Evolutionary conservation across 2,113 vertebrate genomes (phyloP).

Genomic region (Canis aureus): DNA sequence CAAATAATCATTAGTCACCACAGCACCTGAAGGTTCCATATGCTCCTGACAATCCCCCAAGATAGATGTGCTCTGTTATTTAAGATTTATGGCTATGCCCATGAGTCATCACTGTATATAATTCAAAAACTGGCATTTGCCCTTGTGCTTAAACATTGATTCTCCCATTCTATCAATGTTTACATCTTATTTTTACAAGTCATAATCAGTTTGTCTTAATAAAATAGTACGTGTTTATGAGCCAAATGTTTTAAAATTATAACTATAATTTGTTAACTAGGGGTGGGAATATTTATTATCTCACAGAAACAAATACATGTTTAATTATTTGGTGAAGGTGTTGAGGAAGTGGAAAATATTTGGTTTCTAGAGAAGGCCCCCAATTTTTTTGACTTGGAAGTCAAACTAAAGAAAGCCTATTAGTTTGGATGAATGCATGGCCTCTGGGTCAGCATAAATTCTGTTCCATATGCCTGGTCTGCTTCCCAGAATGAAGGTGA

Average conservation of each 20-base stretch:
- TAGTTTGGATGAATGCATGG: background rate
- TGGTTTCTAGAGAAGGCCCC: background rate
- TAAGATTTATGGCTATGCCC: conserved; percentile 63
- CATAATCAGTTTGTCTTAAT: conserved; percentile 55
- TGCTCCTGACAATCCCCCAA: conserved; percentile 55
- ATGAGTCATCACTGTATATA: conserved; percentile 71
- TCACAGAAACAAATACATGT: background rate
- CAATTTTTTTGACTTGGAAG: background rate
- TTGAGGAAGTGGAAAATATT: background rate
- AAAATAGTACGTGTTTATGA: conserved; percentile 39
- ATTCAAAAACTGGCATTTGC: conserved; percentile 68
- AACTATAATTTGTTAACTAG: conserved; percentile 15
- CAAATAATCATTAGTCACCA: conserved; percentile 40
- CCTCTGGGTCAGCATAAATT: background rate
- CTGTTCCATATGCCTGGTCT: background rate
- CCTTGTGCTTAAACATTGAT: conserved; percentile 53
- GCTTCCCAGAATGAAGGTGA: background rate
- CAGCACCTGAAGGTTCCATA: conserved; percentile 30
- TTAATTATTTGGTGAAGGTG: background rate
- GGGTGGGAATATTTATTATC: background rate
- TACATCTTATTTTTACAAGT: conserved; percentile 58
- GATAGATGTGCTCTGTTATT: conserved; percentile 53
- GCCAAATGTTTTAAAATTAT: background rate
- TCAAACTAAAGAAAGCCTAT: background rate
- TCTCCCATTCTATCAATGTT: conserved; percentile 51